These are phyloP conservation scores for Sebastolobus alascanus DNA, from an alignment of 2,797 vertebrate species.

Conservation along the genomic window DNA sequence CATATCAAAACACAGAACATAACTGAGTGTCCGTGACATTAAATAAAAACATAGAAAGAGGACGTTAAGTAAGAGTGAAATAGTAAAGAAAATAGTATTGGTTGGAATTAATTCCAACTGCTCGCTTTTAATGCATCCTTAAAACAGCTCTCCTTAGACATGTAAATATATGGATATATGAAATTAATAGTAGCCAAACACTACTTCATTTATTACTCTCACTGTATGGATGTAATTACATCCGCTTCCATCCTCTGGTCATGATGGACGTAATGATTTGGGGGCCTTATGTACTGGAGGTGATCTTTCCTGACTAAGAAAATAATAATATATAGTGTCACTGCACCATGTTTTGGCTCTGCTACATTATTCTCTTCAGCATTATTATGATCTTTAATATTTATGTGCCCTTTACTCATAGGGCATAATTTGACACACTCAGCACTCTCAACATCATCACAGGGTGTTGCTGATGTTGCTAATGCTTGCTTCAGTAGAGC, in stretches of 20 bases:
- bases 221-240: background rate
- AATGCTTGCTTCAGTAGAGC: background rate
- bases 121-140: background rate
- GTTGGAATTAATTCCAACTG: background rate
- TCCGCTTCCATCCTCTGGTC: background rate
- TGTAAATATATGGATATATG: background rate
- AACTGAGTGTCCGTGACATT: too few relatives aligned
- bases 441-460: background rate
- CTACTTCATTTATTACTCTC: background rate
- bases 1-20: too few relatives aligned
- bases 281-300: background rate
- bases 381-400: conserved; percentile 1
- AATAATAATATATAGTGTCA: background rate
- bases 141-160: background rate
- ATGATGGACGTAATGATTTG: background rate
- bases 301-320: background rate
- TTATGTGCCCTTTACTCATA: background rate
- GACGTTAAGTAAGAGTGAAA: too few relatives aligned
- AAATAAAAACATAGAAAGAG: too few relatives aligned
- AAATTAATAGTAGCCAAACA: background rate
- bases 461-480: conserved; percentile 26
- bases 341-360: background rate
- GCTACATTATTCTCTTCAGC: background rate
- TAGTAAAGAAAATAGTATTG: too few relatives aligned
- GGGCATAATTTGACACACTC: background rate